Base-by-base conservation (phyloP, 2,113 vertebrate genomes). In the Osmerus eperlanus region DNA sequence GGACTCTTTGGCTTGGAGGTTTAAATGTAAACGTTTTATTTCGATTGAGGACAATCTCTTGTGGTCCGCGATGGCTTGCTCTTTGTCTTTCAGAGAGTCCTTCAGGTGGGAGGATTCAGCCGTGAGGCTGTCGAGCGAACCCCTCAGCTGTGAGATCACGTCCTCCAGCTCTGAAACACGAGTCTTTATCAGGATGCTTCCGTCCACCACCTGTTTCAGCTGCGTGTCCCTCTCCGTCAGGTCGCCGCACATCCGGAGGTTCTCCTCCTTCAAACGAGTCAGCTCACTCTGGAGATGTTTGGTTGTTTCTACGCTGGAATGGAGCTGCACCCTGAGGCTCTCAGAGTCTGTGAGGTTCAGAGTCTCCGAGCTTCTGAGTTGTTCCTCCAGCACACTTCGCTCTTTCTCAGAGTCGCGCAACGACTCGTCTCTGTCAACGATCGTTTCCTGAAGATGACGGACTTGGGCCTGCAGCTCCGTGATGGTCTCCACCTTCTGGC, bases 261-360 rank as follows among this genome's bases (percentile, higher is more conserved):
- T 76, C 2, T 87, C 89, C 61, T 89, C 74, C 51, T 78, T 79
- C 64, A 78, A 4, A 11, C 75, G 78, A 80, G 73, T 75, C 74
- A 92, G 67, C 69, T 92, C 90, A 63, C 4, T 73, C 0, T 93
- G 90, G 69, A 94, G 88, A 76, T 88, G 78, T 73, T 86, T 85
- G 79, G 93, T 91, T 54, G 86, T 78, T 63, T 91, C 89, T 82
- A 91, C 85, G 78, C 92, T 90, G 85, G 90, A 90, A 80, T 84
- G 83, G 77, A 92, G 83, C 77, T 91, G 87, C 73, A 85, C 73
- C 83, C 89, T 89, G 69, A 91, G 85, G 14, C 87, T 67, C 36
- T 85, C 86, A 28, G 83, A 89, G 52, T 94, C 91, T 7, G 41
- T 25, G 89, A 87, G 58, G 81, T 82, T 47, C 7, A 47, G 41